These are phyloP conservation scores for Amblyjoppa fuscipennis DNA, from an alignment of 2,888 invertebrate genomes.

Conservation along the genomic window DNA sequence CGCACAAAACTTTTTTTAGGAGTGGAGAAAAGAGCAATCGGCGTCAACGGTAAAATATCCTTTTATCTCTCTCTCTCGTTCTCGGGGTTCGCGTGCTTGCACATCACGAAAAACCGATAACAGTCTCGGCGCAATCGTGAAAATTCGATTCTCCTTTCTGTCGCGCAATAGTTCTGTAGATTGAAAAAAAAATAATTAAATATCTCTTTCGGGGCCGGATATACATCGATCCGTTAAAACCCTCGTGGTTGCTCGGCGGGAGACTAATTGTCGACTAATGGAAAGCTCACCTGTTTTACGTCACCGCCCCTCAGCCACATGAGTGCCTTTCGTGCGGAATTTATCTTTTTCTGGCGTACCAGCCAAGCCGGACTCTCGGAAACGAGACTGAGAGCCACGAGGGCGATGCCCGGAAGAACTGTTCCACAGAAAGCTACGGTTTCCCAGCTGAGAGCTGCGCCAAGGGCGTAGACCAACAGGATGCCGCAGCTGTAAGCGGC, in stretches of 20 bases:
- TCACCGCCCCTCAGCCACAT: slow-evolving; percentile 88
- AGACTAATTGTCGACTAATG: neutral
- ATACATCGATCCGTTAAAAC: neutral
- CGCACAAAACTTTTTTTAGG: neutral
- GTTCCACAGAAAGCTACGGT: slow-evolving; percentile 89
- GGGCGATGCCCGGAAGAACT: slow-evolving; percentile 88
- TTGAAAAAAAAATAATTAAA: slow-evolving; percentile 20
- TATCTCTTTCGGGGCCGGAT: slow-evolving; percentile 21
- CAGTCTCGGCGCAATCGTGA: slow-evolving; percentile 41
- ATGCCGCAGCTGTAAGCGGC: slow-evolving; percentile 92
- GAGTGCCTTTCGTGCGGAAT: slow-evolving; percentile 87
- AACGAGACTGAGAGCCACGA: slow-evolving; percentile 88
- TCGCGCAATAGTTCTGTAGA: slow-evolving; percentile 13
- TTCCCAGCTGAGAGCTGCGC: slow-evolving; percentile 90
- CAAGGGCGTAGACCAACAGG: slow-evolving; percentile 90
- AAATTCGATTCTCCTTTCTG: slow-evolving; percentile 42
- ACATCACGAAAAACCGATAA: slow-evolving; percentile 50
- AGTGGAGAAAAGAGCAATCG: slow-evolving; percentile 1
- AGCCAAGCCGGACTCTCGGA: slow-evolving; percentile 93
- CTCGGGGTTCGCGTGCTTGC: slow-evolving; percentile 4
- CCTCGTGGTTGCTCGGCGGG: neutral
- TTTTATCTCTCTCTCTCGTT: slow-evolving; percentile 39
- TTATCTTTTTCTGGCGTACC: slow-evolving; percentile 87
- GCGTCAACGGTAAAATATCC: slow-evolving; percentile 23
- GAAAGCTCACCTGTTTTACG: slow-evolving; percentile 80